Conservation (phyloP, 1,140 invertebrate species). For the Diorhabda carinulata region DNA sequence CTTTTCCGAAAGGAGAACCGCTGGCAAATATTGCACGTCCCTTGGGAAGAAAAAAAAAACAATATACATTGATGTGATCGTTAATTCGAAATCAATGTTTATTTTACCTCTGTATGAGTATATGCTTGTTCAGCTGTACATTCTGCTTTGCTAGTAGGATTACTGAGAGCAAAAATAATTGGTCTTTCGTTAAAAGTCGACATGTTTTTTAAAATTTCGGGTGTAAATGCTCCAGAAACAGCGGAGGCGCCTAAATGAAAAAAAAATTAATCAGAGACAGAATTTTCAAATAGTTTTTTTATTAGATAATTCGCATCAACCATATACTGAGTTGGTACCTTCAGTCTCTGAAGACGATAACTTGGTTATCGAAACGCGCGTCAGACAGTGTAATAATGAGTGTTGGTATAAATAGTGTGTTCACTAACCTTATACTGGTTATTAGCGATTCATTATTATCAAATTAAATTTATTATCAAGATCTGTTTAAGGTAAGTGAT, state of each 20-base stretch:
- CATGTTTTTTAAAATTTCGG: slow-evolving; percentile 82
- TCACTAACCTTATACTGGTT: too few relatives aligned
- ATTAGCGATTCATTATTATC: too few relatives aligned
- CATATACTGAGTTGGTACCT: too few relatives aligned
- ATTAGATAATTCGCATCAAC: too few relatives aligned
- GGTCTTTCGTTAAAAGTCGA: slow-evolving; percentile 80
- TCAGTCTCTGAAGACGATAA: too few relatives aligned
- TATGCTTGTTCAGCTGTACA: slow-evolving; percentile 94
- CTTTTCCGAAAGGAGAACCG: slow-evolving; percentile 86
- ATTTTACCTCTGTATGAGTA: slow-evolving; percentile 71
- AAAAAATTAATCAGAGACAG: slow-evolving; percentile 14
- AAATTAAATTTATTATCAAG: too few relatives aligned
- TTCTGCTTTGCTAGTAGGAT: slow-evolving; percentile 94
- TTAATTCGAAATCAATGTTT: neutral
- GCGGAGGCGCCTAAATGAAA: slow-evolving; percentile 76
- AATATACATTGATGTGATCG: neutral
- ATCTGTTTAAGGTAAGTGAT: too few relatives aligned
- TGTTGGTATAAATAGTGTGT: too few relatives aligned
- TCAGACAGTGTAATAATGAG: too few relatives aligned
- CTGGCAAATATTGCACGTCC: slow-evolving; percentile 87
- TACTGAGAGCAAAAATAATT: slow-evolving; percentile 92
- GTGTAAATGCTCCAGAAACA: slow-evolving; percentile 81
- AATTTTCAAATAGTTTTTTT: too few relatives aligned
- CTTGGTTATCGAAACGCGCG: too few relatives aligned
- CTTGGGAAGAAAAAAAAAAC: slow-evolving; percentile 51